Evolutionary conservation across 2,113 vertebrate genomes (phyloP), one percentile per base, ranked within the genome.

Genomic region (Vulpes ferrilata): DNA sequence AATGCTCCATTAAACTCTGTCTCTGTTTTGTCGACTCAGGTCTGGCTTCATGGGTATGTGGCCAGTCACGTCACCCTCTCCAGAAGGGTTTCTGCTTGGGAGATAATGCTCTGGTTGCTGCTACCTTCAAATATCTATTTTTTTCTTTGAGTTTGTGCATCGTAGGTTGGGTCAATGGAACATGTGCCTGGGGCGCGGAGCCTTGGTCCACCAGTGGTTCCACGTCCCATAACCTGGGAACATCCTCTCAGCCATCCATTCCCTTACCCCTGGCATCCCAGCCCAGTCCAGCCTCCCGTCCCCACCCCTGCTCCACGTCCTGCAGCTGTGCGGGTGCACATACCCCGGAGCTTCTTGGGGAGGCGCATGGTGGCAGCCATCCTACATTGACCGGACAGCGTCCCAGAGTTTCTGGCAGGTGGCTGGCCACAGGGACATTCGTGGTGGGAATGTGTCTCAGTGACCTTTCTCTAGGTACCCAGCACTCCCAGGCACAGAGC

Each of bases 91-190:
- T 81, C 30, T 53, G 7, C 15, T 83, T 67, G 12, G 3, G 27
- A 5, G 55, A 78, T 69, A 55, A 60, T 48, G 6, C 19, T 48
- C 9, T 64, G 8, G 6, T 1, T 69, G 19, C 64, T 69, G 12
- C 4, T 53, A 89, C 22, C 11, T 76, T 69, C 11, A 94, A 90
- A 55, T 81, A 67, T 43, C 73, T 30, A 59, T 15, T 53, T 69
- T 43, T 57, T 88, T 38, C 62, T 71, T 35, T n/a, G 73, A 82
- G 30, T 51, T 43, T 96, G 27, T 73, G 3, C 65, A 90, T 88
- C n/a, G 7, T 55, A 81, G 11, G 16, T 62, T 11, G 9, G 7
- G 5, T 51, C n/a, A 55, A 59, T 53, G 20, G 13, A 89, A 2
- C 30, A 65, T 57, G 16, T 11, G 10, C 11, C 19, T 78, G 27